Base-by-base conservation (phyloP, 1,140 invertebrate genomes). In the Drosophila eugracilis region DNA sequence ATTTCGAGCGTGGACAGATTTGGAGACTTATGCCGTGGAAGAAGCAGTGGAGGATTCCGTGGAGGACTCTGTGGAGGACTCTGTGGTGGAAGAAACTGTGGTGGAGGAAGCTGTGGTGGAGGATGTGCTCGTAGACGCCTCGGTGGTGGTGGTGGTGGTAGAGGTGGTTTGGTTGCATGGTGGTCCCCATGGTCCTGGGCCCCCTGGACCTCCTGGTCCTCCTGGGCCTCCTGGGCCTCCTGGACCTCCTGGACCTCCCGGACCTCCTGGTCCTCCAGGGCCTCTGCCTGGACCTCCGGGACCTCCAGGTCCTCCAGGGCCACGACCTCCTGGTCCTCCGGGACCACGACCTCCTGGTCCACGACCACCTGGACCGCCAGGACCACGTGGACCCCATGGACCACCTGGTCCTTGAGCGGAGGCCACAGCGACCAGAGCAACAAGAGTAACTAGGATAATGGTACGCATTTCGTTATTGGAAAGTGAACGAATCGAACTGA, bases 401-500 rank as follows among this genome's bases (percentile, higher is more conserved):
- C 66, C 41, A 0, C 58, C 49, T 1, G 30, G 30, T 19, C 60
- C 72, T 36, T 75, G 60, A 21, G 62, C 72, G 9, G 48, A 37
- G n/a, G 53, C 73, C 17, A 73, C 26, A 9, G 55, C 67, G 10
- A 45, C 55, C 55, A 73, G 0, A 15, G 34, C 69, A 30, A 62
- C 2, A 24, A 73, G 57, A 26, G 47, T 36, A 34, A 73, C 58
- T 3, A 73, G 28, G 22, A 73, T 53, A n/a, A 52, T 17, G 30
- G 41, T 45, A 21, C 70, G 70, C 70, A 73, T 73, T 19, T 55
- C 22, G 49, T 21, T 67, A 45, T 37, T 59, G 15, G 26, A 21
- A 10, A 30, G 59, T 30, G 14, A 65, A 66, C 36, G 48, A 66
- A 44, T 67, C 45, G 44, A 66, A 66, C 63, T 67, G 63, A 67